A percentile compares a stretch with the other conserved stretches of the same genome.
phyloP scores from a whole-genome alignment of 2,113 vertebrate genomes.

The Crotalus helleri region DNA sequence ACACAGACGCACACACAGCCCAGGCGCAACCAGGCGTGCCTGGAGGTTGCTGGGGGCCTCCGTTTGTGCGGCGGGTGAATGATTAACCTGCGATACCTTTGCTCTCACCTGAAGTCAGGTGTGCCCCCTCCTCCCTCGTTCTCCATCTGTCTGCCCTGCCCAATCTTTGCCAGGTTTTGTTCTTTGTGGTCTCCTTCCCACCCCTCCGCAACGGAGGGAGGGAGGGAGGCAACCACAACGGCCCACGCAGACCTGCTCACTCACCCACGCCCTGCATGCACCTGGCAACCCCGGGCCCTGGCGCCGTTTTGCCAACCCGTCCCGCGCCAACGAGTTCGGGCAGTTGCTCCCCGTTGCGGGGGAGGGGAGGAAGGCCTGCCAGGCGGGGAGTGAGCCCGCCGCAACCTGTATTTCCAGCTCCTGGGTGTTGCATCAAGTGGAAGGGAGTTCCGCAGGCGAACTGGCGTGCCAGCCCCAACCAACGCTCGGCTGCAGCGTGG shows the following conservation, averaged over 20 bases:
- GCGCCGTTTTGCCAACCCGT: background rate
- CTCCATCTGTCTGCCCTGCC: conserved; percentile 27
- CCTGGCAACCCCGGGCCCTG: background rate
- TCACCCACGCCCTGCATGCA: background rate
- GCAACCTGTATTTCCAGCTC: background rate
- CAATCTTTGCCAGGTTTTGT: background rate
- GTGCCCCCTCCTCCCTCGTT: background rate
- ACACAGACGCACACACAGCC: background rate
- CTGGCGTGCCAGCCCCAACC: too few species aligned
- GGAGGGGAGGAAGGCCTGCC: too few species aligned
- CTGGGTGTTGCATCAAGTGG: background rate
- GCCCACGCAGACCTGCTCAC: background rate
- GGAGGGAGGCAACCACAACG: background rate
- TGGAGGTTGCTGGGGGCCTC: background rate
- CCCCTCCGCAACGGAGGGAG: too few species aligned
- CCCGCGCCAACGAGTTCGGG: background rate
- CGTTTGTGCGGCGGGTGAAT: background rate
- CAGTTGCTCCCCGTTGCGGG: background rate
- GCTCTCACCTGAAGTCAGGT: background rate
- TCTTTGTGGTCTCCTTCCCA: too few species aligned
- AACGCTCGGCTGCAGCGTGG: background rate
- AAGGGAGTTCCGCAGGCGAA: background rate
- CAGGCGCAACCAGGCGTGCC: background rate
- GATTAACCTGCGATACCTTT: background rate
- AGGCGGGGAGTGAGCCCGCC: background rate